Percentiles rank a stretch among this genome's conserved stretches.
phyloP scores from a whole-genome alignment of 35 echinoderm and acorn worm species.

The Stichopus chloronotus region DNA sequence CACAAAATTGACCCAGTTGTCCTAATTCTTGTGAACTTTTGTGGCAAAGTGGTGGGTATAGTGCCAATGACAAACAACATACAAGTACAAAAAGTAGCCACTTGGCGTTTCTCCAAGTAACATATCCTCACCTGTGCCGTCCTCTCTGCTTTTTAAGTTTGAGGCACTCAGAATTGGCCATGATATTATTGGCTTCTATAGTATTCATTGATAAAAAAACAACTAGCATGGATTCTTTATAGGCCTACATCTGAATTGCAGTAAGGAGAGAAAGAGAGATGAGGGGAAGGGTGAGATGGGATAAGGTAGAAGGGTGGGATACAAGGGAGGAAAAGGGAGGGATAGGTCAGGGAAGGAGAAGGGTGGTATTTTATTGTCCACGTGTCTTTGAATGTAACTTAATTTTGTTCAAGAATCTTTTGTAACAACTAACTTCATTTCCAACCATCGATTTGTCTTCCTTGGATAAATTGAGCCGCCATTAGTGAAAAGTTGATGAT shows the following conservation, averaged over 20 bases:
- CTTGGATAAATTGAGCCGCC: too few relatives aligned
- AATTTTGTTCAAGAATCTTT: too few relatives aligned
- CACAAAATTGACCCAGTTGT: slow-evolving; percentile 31
- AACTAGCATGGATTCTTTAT: not conserved
- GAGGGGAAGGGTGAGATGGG: not conserved
- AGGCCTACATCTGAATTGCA: not conserved
- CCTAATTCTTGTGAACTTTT: not conserved
- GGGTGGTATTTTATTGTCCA: not conserved
- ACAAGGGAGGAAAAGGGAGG: not conserved
- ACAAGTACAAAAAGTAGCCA: not conserved
- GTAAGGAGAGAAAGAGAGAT: not conserved
- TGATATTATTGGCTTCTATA: too few relatives aligned
- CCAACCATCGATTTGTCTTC: too few relatives aligned
- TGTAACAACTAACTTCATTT: too few relatives aligned
- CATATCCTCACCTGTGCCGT: not conserved
- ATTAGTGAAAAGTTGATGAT: too few relatives aligned
- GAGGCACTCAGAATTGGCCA: too few relatives aligned
- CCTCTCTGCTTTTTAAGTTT: not conserved
- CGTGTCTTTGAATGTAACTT: not conserved
- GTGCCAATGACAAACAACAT: not conserved
- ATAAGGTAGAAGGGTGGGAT: not conserved
- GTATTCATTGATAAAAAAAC: too few relatives aligned
- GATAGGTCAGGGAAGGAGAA: not conserved
- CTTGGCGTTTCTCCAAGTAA: not conserved
- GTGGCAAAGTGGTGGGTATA: not conserved